Percentiles rank a stretch among this genome's conserved stretches.
phyloP scores from a whole-genome alignment of 2,888 invertebrate species.

The Agriopis leucophaearia region DNA sequence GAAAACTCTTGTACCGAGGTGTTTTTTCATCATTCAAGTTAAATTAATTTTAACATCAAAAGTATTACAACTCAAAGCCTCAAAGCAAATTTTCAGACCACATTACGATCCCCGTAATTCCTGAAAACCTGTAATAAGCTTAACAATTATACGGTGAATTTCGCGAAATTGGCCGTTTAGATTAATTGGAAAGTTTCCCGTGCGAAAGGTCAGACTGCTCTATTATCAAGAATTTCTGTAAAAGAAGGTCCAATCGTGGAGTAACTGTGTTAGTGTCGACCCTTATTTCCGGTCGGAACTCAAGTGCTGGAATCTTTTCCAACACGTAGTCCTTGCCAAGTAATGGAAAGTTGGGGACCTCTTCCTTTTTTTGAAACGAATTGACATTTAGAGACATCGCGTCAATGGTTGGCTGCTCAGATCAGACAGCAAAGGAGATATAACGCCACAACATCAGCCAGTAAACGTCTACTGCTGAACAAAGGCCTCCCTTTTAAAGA shows the following conservation, averaged over 20 bases:
- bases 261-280: conserved; percentile 33
- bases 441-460: no score
- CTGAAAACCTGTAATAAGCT: conserved; percentile 30
- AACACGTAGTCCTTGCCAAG: conserved; percentile 28
- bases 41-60: not conserved
- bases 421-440: no score
- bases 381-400: conserved; percentile 26
- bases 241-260: conserved; percentile 28
- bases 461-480: no score
- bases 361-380: conserved; percentile 25
- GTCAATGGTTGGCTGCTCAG: not conserved
- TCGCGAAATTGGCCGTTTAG: conserved; percentile 32
- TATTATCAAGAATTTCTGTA: conserved; percentile 25
- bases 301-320: conserved; percentile 37
- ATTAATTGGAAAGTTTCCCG: conserved; percentile 40
- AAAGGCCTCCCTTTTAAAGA: no score
- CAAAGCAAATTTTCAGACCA: not conserved
- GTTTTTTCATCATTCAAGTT: not conserved
- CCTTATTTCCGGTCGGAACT: conserved; percentile 41
- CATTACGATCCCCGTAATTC: conserved; percentile 13
- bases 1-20: not conserved
- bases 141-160: conserved; percentile 35
- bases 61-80: not conserved
- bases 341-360: conserved; percentile 34
- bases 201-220: conserved; percentile 23